These are phyloP conservation scores for Drosophila ogumai DNA, from an alignment of 1,140 invertebrate genomes.

Conservation along the genomic window DNA sequence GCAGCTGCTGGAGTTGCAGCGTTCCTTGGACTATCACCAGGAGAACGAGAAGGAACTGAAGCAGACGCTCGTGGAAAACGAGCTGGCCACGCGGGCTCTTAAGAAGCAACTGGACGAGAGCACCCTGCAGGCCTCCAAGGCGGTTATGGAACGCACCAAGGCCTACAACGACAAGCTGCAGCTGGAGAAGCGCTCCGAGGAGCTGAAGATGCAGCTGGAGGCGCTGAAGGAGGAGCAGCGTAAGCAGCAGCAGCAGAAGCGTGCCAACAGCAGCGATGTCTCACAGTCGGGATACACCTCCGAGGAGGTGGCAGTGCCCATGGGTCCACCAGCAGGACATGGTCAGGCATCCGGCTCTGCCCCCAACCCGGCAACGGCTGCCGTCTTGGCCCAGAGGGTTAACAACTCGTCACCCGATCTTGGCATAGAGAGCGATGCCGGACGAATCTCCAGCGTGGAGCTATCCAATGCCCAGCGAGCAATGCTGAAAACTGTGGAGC, in stretches of 20 bases:
- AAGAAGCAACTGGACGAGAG: constrained; percentile 81
- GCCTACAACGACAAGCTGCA: constrained; percentile 87
- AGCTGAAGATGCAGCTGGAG: constrained; percentile 81
- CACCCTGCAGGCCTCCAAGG: constrained; percentile 86
- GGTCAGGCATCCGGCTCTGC: neutral
- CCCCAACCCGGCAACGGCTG: constrained; percentile 15
- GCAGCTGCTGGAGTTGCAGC: constrained; percentile 64
- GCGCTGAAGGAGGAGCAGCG: constrained; percentile 27
- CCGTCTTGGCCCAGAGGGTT: constrained; percentile 71
- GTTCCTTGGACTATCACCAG: constrained; percentile 73
- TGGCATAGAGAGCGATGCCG: constrained; percentile 90
- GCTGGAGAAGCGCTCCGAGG: constrained; percentile 76
- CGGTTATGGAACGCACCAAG: constrained; percentile 88
- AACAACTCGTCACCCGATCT: constrained; percentile 89
- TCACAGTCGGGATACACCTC: constrained; percentile 80
- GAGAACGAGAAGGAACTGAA: constrained; percentile 80
- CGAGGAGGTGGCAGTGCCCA: constrained; percentile 67
- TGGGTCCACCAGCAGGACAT: constrained; percentile 13
- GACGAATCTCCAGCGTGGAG: constrained; percentile 87
- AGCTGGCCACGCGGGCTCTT: constrained; percentile 61
- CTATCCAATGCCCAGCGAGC: constrained; percentile 64
- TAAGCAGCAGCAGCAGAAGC: constrained; percentile 42
- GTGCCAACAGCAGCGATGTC: constrained; percentile 64
- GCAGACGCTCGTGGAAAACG: constrained; percentile 74
- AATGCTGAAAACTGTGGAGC: constrained; percentile 72